Conservation (phyloP, 2,113 vertebrate genomes). For the Bucco capensis region DNA sequence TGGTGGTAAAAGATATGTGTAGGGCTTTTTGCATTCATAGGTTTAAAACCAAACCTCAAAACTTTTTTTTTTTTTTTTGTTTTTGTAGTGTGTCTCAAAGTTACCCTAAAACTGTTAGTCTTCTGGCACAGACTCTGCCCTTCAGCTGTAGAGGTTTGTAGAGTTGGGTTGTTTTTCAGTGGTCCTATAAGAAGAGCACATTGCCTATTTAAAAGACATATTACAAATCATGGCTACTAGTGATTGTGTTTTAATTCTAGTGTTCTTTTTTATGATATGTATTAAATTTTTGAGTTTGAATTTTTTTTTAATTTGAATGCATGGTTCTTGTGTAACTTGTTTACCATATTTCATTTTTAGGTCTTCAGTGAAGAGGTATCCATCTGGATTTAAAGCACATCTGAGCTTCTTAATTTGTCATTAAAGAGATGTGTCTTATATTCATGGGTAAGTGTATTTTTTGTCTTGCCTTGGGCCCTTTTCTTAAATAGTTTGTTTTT, state of each 20-base stretch:
- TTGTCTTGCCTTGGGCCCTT: background rate
- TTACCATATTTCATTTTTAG: conserved; percentile 34
- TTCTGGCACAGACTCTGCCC: background rate
- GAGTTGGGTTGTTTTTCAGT: background rate
- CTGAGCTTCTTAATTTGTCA: conserved; percentile 10
- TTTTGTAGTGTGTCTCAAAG: background rate
- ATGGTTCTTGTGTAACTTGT: background rate
- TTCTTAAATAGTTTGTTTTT: background rate
- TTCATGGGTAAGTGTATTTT: conserved; percentile 49
- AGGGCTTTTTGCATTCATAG: background rate
- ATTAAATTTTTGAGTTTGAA: background rate
- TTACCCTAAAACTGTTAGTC: background rate
- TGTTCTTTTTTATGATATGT: background rate
- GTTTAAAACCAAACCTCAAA: background rate
- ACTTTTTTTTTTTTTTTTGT: background rate
- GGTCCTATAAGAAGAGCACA: background rate
- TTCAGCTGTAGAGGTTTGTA: background rate
- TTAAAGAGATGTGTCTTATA: conserved; percentile 42
- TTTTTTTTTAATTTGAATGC: background rate
- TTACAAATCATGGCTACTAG: background rate
- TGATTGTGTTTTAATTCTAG: background rate
- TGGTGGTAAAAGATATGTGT: background rate
- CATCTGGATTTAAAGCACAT: conserved; percentile 9
- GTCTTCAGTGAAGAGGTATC: conserved; percentile 32
- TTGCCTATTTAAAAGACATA: background rate